These are phyloP conservation scores for Manis crassicaudata DNA, from an alignment of 2,797 vertebrate species.

Conservation along the genomic window DNA sequence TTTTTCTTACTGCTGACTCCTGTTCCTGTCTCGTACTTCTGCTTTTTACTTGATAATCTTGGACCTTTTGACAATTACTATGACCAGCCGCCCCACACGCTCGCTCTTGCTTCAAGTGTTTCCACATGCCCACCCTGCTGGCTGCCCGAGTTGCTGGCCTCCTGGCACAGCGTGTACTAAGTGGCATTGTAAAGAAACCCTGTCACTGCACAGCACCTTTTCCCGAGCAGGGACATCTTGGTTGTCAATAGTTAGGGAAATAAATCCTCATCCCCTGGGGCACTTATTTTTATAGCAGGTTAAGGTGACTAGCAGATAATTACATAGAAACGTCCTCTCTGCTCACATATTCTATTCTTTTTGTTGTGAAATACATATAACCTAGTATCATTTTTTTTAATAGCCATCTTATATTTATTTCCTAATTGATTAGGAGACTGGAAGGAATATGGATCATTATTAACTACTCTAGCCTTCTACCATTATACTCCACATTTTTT, in stretches of 20 bases:
- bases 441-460: background rate
- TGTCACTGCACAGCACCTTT: rapidly evolving
- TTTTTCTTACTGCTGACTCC: background rate
- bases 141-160: rapidly evolving
- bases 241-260: background rate
- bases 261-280: background rate
- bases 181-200: background rate
- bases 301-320: background rate
- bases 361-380: background rate
- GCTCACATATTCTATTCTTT: background rate
- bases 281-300: background rate
- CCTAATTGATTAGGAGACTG: background rate
- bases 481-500: background rate
- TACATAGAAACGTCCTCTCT: rapidly evolving
- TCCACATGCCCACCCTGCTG: background rate
- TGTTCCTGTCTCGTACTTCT: background rate
- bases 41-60: background rate
- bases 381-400: background rate
- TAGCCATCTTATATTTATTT: background rate
- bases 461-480: background rate
- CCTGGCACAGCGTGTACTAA: background rate
- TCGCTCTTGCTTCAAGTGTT: rapidly evolving
- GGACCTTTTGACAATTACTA: rapidly evolving
- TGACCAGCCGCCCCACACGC: background rate
- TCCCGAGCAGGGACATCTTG: rapidly evolving